These are phyloP conservation scores for Himalopsyche kuldschensis DNA, from an alignment of 2,888 invertebrate species.

Conservation along the genomic window DNA sequence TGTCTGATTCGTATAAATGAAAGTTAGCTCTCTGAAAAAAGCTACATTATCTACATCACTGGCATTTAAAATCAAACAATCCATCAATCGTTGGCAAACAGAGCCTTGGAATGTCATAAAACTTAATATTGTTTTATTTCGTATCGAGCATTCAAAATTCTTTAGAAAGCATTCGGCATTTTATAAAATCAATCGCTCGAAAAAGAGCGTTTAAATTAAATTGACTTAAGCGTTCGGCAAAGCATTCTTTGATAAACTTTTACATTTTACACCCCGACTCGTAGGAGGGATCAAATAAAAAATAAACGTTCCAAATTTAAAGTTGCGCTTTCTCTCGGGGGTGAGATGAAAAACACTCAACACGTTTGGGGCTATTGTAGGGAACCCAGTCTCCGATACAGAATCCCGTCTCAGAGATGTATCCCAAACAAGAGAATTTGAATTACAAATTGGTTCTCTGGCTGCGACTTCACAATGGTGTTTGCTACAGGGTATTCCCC, in stretches of 20 bases:
- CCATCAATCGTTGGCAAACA: neutral
- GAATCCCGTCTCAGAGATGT: slow-evolving; percentile 10
- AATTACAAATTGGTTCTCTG: slow-evolving; percentile 34
- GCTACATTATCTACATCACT: neutral
- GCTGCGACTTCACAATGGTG: neutral
- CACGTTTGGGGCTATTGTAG: slow-evolving; percentile 15
- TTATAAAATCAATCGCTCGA: slow-evolving; percentile 17
- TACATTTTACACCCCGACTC: slow-evolving; percentile 2
- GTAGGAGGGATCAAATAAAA: slow-evolving; percentile 10
- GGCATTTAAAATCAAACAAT: neutral
- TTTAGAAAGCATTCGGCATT: slow-evolving; percentile 5
- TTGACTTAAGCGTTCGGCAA: slow-evolving; percentile 3
- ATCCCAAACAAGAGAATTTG: slow-evolving; percentile 33
- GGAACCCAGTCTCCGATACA: neutral
- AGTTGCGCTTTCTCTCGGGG: neutral
- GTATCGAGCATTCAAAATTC: neutral
- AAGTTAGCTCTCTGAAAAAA: neutral
- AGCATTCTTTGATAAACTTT: neutral
- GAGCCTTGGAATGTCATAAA: neutral
- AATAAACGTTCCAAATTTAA: slow-evolving; percentile 27
- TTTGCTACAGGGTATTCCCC: neutral
- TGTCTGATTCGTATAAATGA: neutral
- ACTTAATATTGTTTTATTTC: neutral
- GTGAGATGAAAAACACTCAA: slow-evolving; percentile 3
- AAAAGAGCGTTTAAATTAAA: slow-evolving; percentile 21